These are phyloP conservation scores for Psylliodes chrysocephalus DNA, from an alignment of 2,888 invertebrate genomes.

Conservation along the genomic window DNA sequence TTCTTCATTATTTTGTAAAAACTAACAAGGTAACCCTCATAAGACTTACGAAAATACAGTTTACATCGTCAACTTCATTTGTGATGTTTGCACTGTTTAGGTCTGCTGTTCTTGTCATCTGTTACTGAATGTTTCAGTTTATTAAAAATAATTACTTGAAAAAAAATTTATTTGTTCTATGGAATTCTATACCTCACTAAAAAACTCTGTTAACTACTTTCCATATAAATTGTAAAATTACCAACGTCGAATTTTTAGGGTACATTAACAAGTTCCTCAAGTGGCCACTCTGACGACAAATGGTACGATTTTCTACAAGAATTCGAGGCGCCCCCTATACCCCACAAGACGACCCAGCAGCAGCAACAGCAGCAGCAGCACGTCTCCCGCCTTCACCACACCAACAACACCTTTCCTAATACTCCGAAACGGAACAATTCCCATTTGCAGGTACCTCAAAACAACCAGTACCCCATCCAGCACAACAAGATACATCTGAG, in stretches of 20 bases:
- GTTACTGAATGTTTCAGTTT: too few species aligned
- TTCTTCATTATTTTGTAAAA: too few species aligned
- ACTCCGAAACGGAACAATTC: constrained; percentile 61
- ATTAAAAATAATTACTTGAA: too few species aligned
- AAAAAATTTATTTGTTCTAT: too few species aligned
- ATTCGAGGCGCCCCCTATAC: constrained; percentile 68
- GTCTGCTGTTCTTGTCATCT: too few species aligned
- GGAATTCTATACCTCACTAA: too few species aligned
- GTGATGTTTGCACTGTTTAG: too few species aligned
- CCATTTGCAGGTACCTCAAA: constrained; percentile 52
- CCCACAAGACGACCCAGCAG: constrained; percentile 60
- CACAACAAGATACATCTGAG: constrained; percentile 63
- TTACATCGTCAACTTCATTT: too few species aligned
- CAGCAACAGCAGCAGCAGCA: too few species aligned
- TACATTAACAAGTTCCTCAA: constrained; percentile 72
- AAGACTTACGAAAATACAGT: too few species aligned
- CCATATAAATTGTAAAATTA: not conserved
- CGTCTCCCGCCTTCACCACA: constrained; percentile 44
- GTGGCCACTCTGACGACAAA: constrained; percentile 74
- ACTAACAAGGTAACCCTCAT: too few species aligned
- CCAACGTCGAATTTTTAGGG: constrained; percentile 62
- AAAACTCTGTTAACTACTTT: too few species aligned
- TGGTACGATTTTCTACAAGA: constrained; percentile 71
- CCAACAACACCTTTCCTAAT: constrained; percentile 60
- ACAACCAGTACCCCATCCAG: constrained; percentile 59